Conservation (phyloP, 2,888 invertebrate genomes). For the Agapetus fuscipes region DNA sequence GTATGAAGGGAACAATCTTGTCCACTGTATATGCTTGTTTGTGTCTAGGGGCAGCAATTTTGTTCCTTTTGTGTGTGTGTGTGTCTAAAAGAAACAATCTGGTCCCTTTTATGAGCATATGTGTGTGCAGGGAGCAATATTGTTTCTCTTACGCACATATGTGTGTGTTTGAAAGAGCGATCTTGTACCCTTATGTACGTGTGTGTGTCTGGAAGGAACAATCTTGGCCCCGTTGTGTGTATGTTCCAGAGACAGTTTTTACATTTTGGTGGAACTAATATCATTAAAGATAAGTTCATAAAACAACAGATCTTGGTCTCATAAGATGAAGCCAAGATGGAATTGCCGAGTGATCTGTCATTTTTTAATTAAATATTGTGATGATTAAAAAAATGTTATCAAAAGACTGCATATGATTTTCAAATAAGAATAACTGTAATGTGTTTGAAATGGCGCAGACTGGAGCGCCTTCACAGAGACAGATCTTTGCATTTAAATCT, state of each 20-base stretch:
- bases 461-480: neutral
- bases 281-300: constrained; percentile 2
- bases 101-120: too few species aligned
- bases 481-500: neutral
- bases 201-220: neutral
- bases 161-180: too few species aligned
- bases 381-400: constrained; percentile 17
- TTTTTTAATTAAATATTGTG: constrained; percentile 15
- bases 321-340: neutral
- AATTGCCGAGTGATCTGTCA: neutral
- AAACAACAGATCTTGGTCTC: neutral
- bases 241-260: constrained; percentile 9
- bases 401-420: constrained; percentile 20
- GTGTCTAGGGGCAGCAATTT: too few species aligned
- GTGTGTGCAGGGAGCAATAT: neutral
- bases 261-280: constrained; percentile 8
- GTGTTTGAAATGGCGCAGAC: too few species aligned
- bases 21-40: too few species aligned
- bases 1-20: too few species aligned
- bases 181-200: too few species aligned
- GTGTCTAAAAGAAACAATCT: neutral
- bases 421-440: constrained; percentile 2
- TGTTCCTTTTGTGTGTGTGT: neutral
- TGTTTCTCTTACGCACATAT: too few species aligned
- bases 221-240: neutral